These are phyloP conservation scores for Muscicapa adusta DNA, from an alignment of 2,113 vertebrate species.

Conservation along the genomic window DNA sequence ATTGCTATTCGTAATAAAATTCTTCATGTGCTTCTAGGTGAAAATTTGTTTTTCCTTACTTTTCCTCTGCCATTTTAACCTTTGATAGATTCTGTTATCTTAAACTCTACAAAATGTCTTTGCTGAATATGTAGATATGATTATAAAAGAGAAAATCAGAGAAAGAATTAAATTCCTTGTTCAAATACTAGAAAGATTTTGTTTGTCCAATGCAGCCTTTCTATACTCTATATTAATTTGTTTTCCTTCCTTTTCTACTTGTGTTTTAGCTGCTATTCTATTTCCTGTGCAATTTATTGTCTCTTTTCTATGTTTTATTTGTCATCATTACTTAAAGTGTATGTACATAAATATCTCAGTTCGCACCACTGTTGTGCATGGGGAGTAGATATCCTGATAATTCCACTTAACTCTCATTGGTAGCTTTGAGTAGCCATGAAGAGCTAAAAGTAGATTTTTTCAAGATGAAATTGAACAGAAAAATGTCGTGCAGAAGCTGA, in stretches of 20 bases:
- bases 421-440: neutral
- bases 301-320: neutral
- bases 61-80: accelerated
- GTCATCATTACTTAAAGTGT: neutral
- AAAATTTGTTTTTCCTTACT: neutral
- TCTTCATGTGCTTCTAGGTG: neutral
- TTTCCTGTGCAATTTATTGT: neutral
- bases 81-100: neutral
- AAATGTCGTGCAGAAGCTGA: neutral
- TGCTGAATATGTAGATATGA: neutral
- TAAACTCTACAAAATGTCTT: neutral
- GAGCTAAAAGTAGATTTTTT: neutral
- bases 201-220: neutral
- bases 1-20: neutral
- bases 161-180: neutral
- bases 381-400: neutral
- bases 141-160: neutral
- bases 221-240: accelerated
- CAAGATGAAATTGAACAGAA: neutral
- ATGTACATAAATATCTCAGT: neutral
- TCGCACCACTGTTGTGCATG: neutral
- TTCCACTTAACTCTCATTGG: neutral
- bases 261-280: neutral
- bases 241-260: neutral
- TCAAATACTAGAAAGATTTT: neutral